Base-by-base conservation (phyloP, 2,113 vertebrate genomes). In the Eulacestoma nigropectus region DNA sequence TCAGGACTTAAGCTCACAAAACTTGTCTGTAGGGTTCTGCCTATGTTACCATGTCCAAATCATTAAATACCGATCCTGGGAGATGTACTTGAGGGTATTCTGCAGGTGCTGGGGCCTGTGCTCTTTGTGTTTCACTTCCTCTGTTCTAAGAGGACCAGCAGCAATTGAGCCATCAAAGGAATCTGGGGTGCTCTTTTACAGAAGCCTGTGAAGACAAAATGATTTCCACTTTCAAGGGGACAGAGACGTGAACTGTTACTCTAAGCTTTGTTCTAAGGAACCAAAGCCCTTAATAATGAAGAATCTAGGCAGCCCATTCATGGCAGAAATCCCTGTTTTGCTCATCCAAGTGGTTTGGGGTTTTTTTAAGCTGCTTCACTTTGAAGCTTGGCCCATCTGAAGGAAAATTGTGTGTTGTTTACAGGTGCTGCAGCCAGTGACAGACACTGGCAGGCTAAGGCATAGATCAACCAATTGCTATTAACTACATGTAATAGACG, bases 91-190 rank as follows among this genome's bases (percentile, higher is more conserved):
- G 29, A 57, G 29, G 25, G 13, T 2, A 9, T 74, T 90, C n/a
- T 9, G 11, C 13, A 25, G 52, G 2, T 60, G 23, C 19, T 67
- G 50, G 9, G 13, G 6, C 8, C 47, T 30, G 8, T 69, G 30
- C 15, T 65, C 7, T 42, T 70, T 29, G 16, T 52, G 15, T 39
- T 73, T 59, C 21, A 19, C 14, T 56, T 77, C 77, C 19, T 72
- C n/a, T 3, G 1, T 39, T 76, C 25, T 39, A 62, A 76, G 52
- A 14, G 39, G 42, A 55, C 27, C n/a, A 57, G 46, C 53, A 91
- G 57, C 29, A 23, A 4, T 3, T 0, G 2, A 53, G 16, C 11
- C 55, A n/a, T 55, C n/a, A 13, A 15, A 42, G n/a, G 26, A 19
- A 41, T 64, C 39, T 17, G 11, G 20, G 20, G 4, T 46, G 41